Conservation (phyloP, 1,140 invertebrate species). For the Gonatopus flavifemur region DNA sequence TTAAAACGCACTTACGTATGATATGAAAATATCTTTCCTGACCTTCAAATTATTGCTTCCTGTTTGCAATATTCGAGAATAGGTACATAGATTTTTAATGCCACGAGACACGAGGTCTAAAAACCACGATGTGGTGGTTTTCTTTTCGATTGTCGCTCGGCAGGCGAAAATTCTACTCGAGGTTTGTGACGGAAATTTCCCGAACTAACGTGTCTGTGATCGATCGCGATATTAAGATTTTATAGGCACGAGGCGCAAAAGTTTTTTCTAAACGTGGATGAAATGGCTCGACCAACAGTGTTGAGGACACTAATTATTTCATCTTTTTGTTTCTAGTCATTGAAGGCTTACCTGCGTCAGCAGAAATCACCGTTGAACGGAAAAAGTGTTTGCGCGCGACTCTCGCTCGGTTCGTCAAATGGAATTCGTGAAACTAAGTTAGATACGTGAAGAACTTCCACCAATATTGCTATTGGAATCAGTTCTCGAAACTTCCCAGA, state of each 20-base stretch:
- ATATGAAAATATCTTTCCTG: slow-evolving; percentile 10
- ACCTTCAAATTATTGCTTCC: slow-evolving; percentile 12
- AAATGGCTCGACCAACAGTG: background rate
- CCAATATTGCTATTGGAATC: slow-evolving; percentile 17
- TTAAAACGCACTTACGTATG: slow-evolving; percentile 1
- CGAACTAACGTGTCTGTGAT: background rate
- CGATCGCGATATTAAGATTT: slow-evolving; percentile 1
- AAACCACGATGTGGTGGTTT: background rate
- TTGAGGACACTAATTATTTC: background rate
- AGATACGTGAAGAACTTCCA: slow-evolving; percentile 16
- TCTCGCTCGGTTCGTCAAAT: slow-evolving; percentile 3
- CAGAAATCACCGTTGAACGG: slow-evolving; percentile 4
- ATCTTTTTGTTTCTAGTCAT: background rate
- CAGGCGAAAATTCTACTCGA: background rate
- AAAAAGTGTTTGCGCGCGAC: slow-evolving; percentile 18
- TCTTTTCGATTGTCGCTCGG: background rate
- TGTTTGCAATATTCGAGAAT: background rate
- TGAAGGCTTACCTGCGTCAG: slow-evolving; percentile 20
- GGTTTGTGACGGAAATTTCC: background rate
- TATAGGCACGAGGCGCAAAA: background rate
- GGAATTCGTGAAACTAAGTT: slow-evolving; percentile 19
- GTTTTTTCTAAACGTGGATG: background rate
- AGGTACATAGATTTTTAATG: background rate
- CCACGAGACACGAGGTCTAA: background rate
- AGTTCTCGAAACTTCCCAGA: slow-evolving; percentile 34